Base-by-base conservation (phyloP, 30 jellyfish, hydroid and myxozoan species). In the Nemopilema nomurai region DNA sequence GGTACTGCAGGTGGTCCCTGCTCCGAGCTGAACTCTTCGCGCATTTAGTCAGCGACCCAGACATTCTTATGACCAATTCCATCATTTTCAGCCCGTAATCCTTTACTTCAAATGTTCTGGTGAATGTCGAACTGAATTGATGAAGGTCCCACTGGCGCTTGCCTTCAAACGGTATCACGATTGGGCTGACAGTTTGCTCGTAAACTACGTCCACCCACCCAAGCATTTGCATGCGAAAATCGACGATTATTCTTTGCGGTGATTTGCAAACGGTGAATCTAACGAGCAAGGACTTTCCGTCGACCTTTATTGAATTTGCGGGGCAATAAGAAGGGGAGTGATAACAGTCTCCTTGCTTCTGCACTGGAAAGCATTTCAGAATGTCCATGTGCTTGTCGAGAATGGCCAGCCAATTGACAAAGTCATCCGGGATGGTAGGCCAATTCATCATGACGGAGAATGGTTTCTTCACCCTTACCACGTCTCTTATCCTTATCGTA, bases 401-500 rank as follows among this genome's bases (percentile, higher is more conserved):
- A 41, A 41, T 41, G 6, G 57, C 13, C 57, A 41, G 57, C 57
- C 57, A 41, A 41, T 41, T 13, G 57, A 41, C 57, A 13, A 41
- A 13, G 57, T 41, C 9, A 41, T 41, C 57, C 13, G 57, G 57
- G 13, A 41, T 41, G 57, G 57, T 41, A 3, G 57, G 57, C 57
- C 57, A 41, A 41, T 41, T 41, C 57, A 41, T 41, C 6, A 41
- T 13, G 13, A 3, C 13, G 13, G 57, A 6, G 57, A 41, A 41
- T 41, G 13, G 9, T 3, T 26, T 22, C 28, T 4, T 74, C 16
- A 69, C 69, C 51, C 63, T 82, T 65, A 24, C 50, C 22, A 82
- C 28, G 9, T 82, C 84, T 21, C 28, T 33, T 69, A 13, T 64
- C 28, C 77, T 51, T n/a, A 69, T 53, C 57, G 13, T 13, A 41